These are phyloP conservation scores for Erpobdella octoculata DNA, from an alignment of 2,888 invertebrate genomes.

Conservation along the genomic window DNA sequence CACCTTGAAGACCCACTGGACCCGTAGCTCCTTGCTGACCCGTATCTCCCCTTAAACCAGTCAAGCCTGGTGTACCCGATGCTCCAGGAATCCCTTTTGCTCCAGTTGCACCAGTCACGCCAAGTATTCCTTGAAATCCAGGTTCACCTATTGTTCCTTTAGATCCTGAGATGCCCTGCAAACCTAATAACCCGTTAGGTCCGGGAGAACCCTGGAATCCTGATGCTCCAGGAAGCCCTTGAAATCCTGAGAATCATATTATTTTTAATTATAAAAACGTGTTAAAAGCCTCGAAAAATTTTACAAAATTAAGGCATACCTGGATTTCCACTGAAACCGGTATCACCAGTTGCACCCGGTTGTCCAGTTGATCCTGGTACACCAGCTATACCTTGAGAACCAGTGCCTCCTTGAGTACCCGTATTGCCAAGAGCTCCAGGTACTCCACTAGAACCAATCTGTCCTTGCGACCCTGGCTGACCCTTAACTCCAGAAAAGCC, in stretches of 20 bases:
- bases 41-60: conserved; percentile 19
- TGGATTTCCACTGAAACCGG: conserved; percentile 31
- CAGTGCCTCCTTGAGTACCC: conserved; percentile 15
- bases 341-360: conserved; percentile 31
- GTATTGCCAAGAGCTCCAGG: conserved; percentile 25
- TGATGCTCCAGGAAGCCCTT: conserved; percentile 44
- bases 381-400: conserved; percentile 10
- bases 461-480: conserved; percentile 29
- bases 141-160: not conserved
- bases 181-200: conserved; percentile 2
- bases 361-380: conserved; percentile 28
- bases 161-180: not conserved
- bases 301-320: not conserved
- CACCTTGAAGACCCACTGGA: conserved; percentile 20
- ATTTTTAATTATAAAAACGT: too few species aligned
- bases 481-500: conserved; percentile 27
- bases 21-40: conserved; percentile 29
- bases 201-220: conserved; percentile 18
- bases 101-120: conserved; percentile 18
- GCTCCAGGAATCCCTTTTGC: conserved; percentile 4
- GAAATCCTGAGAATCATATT: conserved; percentile 28
- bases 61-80: conserved; percentile 4
- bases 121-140: conserved; percentile 7
- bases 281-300: too few species aligned
- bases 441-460: conserved; percentile 32